Conservation (phyloP, 2,113 vertebrate species). For the Odocoileus hemionus region DNA sequence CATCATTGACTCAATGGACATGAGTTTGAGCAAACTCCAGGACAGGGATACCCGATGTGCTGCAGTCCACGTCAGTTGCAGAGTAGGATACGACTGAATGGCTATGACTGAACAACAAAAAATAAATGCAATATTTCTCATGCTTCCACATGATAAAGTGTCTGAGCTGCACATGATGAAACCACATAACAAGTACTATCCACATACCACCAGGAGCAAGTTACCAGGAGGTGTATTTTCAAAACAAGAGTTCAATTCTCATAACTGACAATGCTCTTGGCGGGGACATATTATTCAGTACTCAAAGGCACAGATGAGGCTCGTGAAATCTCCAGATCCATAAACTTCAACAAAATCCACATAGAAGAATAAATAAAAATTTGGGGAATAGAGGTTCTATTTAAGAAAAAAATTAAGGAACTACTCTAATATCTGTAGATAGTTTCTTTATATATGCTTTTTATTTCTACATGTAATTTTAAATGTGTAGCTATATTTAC, state of each 20-base stretch:
- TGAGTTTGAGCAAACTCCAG: neutral
- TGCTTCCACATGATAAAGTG: neutral
- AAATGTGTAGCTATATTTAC: neutral
- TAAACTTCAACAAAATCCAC: neutral
- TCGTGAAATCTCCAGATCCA: neutral
- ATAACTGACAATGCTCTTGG: neutral
- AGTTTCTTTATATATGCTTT: neutral
- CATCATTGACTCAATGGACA: neutral
- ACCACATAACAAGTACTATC: neutral
- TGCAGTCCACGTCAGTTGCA: neutral
- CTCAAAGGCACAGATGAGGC: neutral
- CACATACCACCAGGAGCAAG: neutral
- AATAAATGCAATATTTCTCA: neutral
- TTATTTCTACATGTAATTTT: neutral
- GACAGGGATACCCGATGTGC: neutral
- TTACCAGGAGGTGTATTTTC: neutral
- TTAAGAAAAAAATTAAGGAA: neutral
- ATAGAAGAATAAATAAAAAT: neutral
- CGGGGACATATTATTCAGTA: neutral
- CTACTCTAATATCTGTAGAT: neutral
- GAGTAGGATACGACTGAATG: neutral
- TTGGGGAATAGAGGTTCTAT: neutral
- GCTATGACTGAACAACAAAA: neutral
- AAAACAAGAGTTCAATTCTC: neutral
- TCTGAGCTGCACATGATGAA: neutral